Percentiles rank a stretch among this genome's conserved stretches.
Conservation (phyloP, 2,888 invertebrate species). For the Plagodis dolabraria region DNA sequence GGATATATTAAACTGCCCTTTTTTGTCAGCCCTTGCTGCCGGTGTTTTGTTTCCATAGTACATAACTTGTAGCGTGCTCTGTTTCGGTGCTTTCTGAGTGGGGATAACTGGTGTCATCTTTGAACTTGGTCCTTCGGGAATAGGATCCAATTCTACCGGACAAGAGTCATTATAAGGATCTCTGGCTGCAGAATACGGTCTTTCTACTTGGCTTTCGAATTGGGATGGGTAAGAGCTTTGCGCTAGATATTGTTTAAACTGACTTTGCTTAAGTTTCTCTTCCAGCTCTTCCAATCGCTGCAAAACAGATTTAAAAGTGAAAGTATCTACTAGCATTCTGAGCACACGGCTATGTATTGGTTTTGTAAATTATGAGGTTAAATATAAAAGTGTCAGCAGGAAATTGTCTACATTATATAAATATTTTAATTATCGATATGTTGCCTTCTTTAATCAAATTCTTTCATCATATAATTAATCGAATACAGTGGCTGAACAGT, state of each 20-base stretch:
- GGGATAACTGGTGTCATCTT: conserved; percentile 29
- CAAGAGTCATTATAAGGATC: conserved; percentile 48
- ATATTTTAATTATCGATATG: background rate
- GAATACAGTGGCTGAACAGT: too few relatives aligned
- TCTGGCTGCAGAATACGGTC: conserved; percentile 66
- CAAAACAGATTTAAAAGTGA: conserved; percentile 33
- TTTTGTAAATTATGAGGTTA: conserved; percentile 7
- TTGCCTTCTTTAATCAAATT: too few relatives aligned
- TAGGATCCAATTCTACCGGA: conserved; percentile 47
- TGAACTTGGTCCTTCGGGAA: conserved; percentile 45
- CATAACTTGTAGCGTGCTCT: conserved; percentile 66
- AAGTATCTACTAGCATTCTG: conserved; percentile 12
- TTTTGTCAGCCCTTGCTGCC: conserved; percentile 57
- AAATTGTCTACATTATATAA: conserved; percentile 1
- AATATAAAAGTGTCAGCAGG: background rate
- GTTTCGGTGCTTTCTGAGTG: conserved; percentile 49
- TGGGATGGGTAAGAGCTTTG: conserved; percentile 62
- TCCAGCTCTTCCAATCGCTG: conserved; percentile 75
- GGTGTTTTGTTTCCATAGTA: conserved; percentile 60
- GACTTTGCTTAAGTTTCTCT: conserved; percentile 74
- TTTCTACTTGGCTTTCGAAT: conserved; percentile 66
- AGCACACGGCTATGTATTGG: conserved; percentile 19
- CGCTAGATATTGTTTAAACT: conserved; percentile 74
- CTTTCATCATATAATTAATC: too few relatives aligned
- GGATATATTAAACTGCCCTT: conserved; percentile 69